A percentile compares a stretch with the other conserved stretches of the same genome.
phyloP scores from a whole-genome alignment of 2,888 invertebrate species.

The Caenorhabditis sinica region DNA sequence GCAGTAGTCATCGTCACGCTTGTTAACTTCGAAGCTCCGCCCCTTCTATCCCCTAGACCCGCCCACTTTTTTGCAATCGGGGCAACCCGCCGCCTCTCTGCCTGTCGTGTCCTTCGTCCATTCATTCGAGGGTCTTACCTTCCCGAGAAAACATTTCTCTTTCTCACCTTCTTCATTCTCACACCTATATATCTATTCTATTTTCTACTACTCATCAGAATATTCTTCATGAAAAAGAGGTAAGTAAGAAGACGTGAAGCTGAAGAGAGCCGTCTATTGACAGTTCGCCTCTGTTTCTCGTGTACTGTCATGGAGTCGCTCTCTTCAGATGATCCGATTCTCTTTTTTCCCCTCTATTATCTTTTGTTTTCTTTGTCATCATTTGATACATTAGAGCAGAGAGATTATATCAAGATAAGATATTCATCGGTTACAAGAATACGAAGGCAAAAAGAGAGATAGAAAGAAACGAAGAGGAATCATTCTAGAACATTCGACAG shows the following conservation, averaged over 20 bases:
- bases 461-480: too few species aligned
- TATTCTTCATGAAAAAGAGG: neutral
- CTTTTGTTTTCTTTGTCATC: neutral
- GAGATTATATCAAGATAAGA: neutral
- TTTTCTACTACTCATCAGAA: neutral
- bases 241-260: constrained; percentile 50
- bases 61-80: constrained; percentile 42
- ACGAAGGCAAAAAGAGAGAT: too few species aligned
- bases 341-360: neutral
- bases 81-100: constrained; percentile 14
- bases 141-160: constrained; percentile 21
- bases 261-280: constrained; percentile 78
- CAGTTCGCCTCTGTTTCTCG: constrained; percentile 61
- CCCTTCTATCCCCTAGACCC: constrained; percentile 10
- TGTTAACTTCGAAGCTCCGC: constrained; percentile 47
- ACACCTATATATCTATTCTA: constrained; percentile 8
- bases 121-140: constrained; percentile 39
- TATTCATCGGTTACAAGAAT: too few species aligned
- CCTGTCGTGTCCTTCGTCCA: constrained; percentile 19
- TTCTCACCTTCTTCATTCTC: constrained; percentile 9
- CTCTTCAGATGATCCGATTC: constrained; percentile 71
- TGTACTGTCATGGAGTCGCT: constrained; percentile 79
- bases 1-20: constrained; percentile 40
- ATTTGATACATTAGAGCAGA: neutral
- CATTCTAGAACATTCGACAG: too few species aligned